phyloP scores from a whole-genome alignment of 2,113 vertebrate species.

The Colistium nudipinnis region DNA sequence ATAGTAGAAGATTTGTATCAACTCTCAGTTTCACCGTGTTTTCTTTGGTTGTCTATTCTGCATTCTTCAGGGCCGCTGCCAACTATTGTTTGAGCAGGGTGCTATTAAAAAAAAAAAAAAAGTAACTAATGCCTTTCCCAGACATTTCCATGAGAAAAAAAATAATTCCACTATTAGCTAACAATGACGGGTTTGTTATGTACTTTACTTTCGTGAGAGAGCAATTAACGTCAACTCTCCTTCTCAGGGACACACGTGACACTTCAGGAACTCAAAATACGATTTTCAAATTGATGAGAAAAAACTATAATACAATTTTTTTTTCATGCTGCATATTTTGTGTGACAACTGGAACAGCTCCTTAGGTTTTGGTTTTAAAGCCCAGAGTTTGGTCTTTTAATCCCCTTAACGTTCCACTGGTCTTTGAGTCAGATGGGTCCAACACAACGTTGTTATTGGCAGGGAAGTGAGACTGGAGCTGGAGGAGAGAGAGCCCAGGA shows the following conservation, averaged over 20 bases:
- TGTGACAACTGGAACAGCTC: slow-evolving; percentile 11
- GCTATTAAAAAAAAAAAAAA: background rate
- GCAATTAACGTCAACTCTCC: background rate
- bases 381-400: slow-evolving; percentile 30
- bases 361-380: slow-evolving; percentile 36
- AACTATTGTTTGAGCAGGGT: background rate
- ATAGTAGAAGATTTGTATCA: background rate
- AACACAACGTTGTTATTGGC: slow-evolving; percentile 73
- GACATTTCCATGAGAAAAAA: background rate
- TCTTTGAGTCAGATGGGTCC: slow-evolving; percentile 60
- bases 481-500: slow-evolving; percentile 64
- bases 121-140: slow-evolving; percentile 20
- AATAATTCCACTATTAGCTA: background rate
- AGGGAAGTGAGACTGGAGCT: slow-evolving; percentile 57
- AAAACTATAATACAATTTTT: slow-evolving; percentile 15
- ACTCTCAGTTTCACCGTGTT: slow-evolving; percentile 19
- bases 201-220: background rate
- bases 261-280: slow-evolving; percentile 3
- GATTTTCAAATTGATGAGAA: background rate
- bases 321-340: slow-evolving; percentile 26
- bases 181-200: slow-evolving; percentile 1
- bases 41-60: slow-evolving; percentile 20
- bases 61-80: slow-evolving; percentile 1
- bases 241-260: background rate
- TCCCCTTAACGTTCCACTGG: slow-evolving; percentile 50